Base-by-base conservation (phyloP, 2,797 vertebrate species). In the Enteromius argenteus region DNA sequence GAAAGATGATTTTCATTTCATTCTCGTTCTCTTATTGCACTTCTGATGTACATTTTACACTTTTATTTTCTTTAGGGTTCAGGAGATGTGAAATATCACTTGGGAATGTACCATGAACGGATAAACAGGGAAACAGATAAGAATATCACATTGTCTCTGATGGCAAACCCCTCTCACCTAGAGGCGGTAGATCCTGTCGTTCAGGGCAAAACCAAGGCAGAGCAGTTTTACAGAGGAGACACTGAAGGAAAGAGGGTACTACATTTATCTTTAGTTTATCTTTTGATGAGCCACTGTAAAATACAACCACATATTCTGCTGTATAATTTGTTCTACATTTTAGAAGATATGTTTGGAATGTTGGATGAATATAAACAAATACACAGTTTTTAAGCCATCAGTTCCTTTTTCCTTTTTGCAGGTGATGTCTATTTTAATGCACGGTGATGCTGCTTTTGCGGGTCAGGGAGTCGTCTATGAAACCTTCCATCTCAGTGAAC, bases 401-500 rank as follows among this genome's bases (percentile, higher is more conserved):
- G 1, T 64, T 10, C 15, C 1, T 53, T 1, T 73, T 3, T 10
- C 11, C 10, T 44, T 44, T 39, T 86, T 42, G n/a, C 42, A 98
- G 97, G 97, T 97, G 89, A 98, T 97, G 97, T 97, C 96, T 87
- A 96, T 98, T 91, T 90, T 97, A 77, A 92, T 98, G 10, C 97
- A 98, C 3, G 97, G 97, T 0, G 97, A 98, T 10, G 97, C 97
- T 0, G 97, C 97, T 83, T 98, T 98, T 75, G 96, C 97, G 1
- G 97, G 97, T 87, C 97, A 98, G 92, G 97, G 96, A 39, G 96
- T 98, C 81, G 97, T 98, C 23, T 98, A 98, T 62, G 97, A 98
- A 93, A 98, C 97, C 0, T 97, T 99, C 91, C 96, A 98, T 87
- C 94, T 99, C n/a, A 98, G 97, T 42, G 97, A 98, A 86, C 96